Evolutionary conservation across 2,797 vertebrate species (phyloP), one percentile per base, ranked within the genome.

Genomic region (Labroides dimidiatus): DNA sequence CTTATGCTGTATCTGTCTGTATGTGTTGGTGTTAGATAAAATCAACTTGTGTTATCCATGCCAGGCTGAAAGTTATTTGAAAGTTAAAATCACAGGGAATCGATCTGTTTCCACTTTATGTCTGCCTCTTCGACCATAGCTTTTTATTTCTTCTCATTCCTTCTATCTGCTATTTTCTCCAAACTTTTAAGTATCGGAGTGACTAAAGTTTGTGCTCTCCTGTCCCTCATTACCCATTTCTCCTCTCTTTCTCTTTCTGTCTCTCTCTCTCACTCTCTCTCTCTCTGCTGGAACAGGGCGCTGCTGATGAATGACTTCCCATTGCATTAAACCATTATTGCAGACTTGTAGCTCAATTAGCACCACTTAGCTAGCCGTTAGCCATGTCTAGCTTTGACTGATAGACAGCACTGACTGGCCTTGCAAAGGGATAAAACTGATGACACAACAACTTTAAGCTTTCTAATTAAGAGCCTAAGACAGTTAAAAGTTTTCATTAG

Each of bases 351-450:
- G 57, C 84, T 85, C 74, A 84, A 84, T 87, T 87, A 84, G 69
- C 60, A 60, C 76, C 82, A 87, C 84, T 89, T 86, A 85, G 81
- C 83, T 84, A 65, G 68, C 74, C 17, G 78, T 89, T 88, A 80
- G 77, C 81, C 36, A 69, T 4, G 23, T 80, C 81, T 41, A 41
- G 57, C 49, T 37, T 69, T 87, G 71, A 84, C 69, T 54, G 76
- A 87, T 85, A 69, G 82, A 71, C 69, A 9, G 57, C 58, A 41
- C 62, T 62, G 54, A 62, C 71, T 9, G 49, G 51, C 43, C 54
- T 54, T 1, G 10, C 39, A 43, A 41, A 37, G 47, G 58, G 64
- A 58, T 53, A 43, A 68, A 77, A 75, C 21, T 37, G 53, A 77
- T 75, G 74, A 61, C 78, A 69, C 69, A 63, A 66, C 75, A 67